A percentile compares a stretch with the other conserved stretches of the same genome.
Evolutionary conservation across 2,797 vertebrate genomes (phyloP).

Genomic region (Alectoris magna): DNA sequence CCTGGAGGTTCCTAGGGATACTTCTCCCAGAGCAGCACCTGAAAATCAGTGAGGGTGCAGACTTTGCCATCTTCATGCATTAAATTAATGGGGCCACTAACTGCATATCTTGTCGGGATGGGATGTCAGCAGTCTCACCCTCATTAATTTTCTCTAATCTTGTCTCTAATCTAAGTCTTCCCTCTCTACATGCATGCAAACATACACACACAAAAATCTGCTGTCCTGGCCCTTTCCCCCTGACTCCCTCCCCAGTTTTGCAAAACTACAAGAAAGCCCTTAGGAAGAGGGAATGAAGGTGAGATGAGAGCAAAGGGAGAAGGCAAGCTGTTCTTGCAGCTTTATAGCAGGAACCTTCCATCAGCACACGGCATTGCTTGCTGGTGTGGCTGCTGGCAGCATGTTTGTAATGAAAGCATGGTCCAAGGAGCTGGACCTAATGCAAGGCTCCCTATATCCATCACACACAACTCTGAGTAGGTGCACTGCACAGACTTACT

Average conservation of each 20-base stretch:
- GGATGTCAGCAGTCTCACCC: background rate
- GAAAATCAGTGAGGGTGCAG: background rate
- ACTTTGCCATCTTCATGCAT: background rate
- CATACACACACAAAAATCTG: background rate
- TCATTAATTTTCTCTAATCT: background rate
- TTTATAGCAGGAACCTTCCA: constrained; percentile 22
- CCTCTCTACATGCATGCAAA: background rate
- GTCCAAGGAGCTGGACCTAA: constrained; percentile 48
- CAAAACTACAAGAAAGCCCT: background rate
- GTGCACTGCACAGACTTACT: constrained; percentile 47
- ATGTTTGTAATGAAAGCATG: constrained; percentile 19
- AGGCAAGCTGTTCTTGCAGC: background rate
- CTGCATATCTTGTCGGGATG: background rate
- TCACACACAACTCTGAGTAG: constrained; percentile 46
- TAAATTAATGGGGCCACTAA: background rate
- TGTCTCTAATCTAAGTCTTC: background rate
- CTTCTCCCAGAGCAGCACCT: background rate
- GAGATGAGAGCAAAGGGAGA: background rate
- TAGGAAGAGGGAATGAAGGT: background rate
- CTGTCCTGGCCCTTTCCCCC: background rate
- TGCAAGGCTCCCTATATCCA: constrained; percentile 13
- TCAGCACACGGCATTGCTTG: background rate
- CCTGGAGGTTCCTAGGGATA: background rate
- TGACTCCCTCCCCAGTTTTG: background rate
- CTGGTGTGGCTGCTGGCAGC: background rate